Percentiles rank a stretch among this genome's conserved stretches.
Evolutionary conservation across 1,140 invertebrate genomes (phyloP).

Genomic region (Ostrea edulis): DNA sequence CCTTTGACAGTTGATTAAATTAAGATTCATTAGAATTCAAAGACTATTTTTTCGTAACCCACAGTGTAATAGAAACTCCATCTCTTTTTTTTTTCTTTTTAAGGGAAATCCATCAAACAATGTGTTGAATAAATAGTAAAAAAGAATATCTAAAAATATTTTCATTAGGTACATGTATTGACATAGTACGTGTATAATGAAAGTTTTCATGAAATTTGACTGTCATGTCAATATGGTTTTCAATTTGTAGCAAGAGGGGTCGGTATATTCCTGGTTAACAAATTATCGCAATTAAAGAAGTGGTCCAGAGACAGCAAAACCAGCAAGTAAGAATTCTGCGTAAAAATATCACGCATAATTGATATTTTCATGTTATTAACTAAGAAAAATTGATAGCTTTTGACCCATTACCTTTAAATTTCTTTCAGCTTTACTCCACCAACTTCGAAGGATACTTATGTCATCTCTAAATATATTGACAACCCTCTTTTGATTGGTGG

Average conservation of each 20-base stretch:
- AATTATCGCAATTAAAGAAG: conserved; percentile 82
- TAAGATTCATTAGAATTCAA: too few relatives aligned
- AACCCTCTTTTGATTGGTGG: conserved; percentile 96
- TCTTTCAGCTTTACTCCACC: conserved; percentile 76
- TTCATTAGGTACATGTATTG: too few relatives aligned
- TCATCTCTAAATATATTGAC: conserved; percentile 93
- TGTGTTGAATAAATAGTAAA: too few relatives aligned
- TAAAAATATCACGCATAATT: background rate
- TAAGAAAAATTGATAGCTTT: background rate
- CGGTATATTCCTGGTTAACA: conserved; percentile 84
- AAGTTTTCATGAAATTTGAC: too few relatives aligned
- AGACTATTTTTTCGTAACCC: too few relatives aligned
- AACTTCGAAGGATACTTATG: conserved; percentile 79
- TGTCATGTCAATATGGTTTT: background rate
- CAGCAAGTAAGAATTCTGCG: conserved; percentile 66
- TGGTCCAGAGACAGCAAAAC: conserved; percentile 81
- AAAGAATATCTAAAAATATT: too few relatives aligned
- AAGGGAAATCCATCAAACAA: too few relatives aligned
- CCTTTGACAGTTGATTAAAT: too few relatives aligned
- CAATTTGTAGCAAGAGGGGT: conserved; percentile 78
- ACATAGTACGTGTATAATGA: too few relatives aligned
- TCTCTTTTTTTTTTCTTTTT: too few relatives aligned
- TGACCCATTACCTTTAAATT: background rate
- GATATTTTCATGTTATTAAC: background rate
- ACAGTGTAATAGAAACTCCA: too few relatives aligned